phyloP scores from a whole-genome alignment of 2,797 vertebrate genomes.

The Crax fasciolata region DNA sequence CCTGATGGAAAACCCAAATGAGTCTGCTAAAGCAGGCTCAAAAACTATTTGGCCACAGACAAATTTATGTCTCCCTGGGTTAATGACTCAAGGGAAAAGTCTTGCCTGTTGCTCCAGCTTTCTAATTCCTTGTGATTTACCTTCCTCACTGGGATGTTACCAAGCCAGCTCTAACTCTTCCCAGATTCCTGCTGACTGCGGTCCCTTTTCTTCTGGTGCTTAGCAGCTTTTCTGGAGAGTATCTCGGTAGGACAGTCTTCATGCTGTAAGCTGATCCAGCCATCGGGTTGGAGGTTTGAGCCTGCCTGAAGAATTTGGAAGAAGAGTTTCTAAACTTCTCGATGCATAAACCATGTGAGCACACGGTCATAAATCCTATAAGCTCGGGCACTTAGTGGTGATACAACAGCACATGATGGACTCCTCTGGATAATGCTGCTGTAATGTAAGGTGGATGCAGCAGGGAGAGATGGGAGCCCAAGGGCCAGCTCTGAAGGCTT shows the following conservation, averaged over 20 bases:
- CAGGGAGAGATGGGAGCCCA: not conserved
- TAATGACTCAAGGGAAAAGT: not conserved
- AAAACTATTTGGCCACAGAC: not conserved
- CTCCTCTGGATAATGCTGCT: not conserved
- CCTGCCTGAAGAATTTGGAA: slow-evolving; percentile 13
- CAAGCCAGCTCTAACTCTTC: not conserved
- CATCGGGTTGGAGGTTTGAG: not conserved
- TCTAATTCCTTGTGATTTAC: not conserved
- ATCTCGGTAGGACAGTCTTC: not conserved
- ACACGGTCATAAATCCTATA: slow-evolving; percentile 37
- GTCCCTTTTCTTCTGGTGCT: not conserved
- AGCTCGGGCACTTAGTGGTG: not conserved
- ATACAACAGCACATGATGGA: not conserved
- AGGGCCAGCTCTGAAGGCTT: rapidly evolving
- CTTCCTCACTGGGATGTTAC: not conserved
- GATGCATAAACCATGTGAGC: not conserved
- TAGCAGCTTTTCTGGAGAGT: not conserved
- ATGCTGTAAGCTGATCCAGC: slow-evolving; percentile 7
- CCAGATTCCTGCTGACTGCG: not conserved
- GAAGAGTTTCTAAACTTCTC: slow-evolving; percentile 17
- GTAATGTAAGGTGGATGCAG: not conserved
- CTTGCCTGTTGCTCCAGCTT: not conserved
- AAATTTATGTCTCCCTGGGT: not conserved
- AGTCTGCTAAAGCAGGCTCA: not conserved
- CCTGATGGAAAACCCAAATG: not conserved